A percentile compares a stretch with the other conserved stretches of the same genome.
Evolutionary conservation across 1,140 invertebrate species (phyloP).

Genomic region (Capitella teleta): DNA sequence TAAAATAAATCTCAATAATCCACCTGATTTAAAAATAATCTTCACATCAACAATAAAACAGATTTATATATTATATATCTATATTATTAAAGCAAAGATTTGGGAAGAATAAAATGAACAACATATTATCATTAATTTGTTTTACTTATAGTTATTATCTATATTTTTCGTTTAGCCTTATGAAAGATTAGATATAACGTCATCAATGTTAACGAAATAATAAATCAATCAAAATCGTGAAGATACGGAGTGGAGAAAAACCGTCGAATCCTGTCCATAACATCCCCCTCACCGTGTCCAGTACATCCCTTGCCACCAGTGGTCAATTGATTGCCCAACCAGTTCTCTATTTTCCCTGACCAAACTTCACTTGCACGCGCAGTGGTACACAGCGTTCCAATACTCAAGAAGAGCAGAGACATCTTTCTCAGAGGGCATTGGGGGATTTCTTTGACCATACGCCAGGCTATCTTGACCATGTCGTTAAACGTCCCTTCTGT

Average conservation of each 20-base stretch:
- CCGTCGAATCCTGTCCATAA: background rate
- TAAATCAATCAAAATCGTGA: slow-evolving; percentile 8
- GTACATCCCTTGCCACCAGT: slow-evolving; percentile 7
- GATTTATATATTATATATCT: too few species aligned
- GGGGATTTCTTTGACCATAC: slow-evolving; percentile 4
- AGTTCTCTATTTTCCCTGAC: background rate
- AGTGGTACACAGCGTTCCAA: background rate
- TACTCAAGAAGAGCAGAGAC: slow-evolving; percentile 1
- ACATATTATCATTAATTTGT: too few species aligned
- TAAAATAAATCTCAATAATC: too few species aligned
- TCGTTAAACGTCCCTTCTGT: slow-evolving; percentile 10
- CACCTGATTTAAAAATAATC: too few species aligned
- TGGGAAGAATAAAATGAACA: too few species aligned
- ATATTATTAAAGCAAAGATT: too few species aligned
- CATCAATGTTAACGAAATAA: background rate
- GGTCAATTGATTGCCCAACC: slow-evolving; percentile 7
- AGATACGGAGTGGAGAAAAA: slow-evolving; percentile 9
- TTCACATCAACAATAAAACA: too few species aligned
- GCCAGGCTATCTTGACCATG: slow-evolving; percentile 11
- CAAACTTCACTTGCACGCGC: background rate
- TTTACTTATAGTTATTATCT: too few species aligned
- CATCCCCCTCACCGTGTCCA: slow-evolving; percentile 6
- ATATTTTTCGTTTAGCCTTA: too few species aligned
- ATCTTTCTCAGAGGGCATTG: background rate
- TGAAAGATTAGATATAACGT: too few species aligned